Evolutionary conservation across 2,113 vertebrate genomes (phyloP).

Genomic region (Nibea coibor): DNA sequence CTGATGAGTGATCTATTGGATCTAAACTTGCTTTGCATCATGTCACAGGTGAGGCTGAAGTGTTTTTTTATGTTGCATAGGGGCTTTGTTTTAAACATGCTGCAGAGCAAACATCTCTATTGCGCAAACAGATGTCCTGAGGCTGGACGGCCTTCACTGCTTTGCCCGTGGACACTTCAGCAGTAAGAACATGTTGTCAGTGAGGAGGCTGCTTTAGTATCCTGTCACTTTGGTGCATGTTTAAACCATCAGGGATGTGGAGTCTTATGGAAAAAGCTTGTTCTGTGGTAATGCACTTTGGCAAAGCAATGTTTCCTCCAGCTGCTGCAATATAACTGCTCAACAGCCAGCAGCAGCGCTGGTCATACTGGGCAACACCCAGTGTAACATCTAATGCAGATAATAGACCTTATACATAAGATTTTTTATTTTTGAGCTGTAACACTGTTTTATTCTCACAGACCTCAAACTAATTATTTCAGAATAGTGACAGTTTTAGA

Average conservation of each 20-base stretch:
- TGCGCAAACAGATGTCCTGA: constrained; percentile 8
- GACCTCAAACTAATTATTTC: not conserved
- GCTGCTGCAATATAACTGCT: constrained; percentile 34
- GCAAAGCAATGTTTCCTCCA: constrained; percentile 25
- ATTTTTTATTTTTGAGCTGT: too few species aligned
- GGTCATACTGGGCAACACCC: constrained; percentile 4
- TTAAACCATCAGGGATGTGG: constrained; percentile 29
- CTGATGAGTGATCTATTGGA: constrained; percentile 1
- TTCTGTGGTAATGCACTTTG: constrained; percentile 13
- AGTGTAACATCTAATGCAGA: not conserved
- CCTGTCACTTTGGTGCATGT: not conserved
- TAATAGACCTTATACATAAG: not conserved
- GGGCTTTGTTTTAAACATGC: not conserved
- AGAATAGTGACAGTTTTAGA: not conserved
- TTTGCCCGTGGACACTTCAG: constrained; percentile 6
- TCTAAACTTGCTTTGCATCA: not conserved
- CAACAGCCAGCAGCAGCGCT: not conserved
- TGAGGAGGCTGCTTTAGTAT: not conserved
- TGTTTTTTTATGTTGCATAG: not conserved
- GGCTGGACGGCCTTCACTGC: not conserved
- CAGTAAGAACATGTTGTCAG: not conserved
- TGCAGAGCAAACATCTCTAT: constrained; percentile 14
- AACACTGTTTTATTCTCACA: not conserved
- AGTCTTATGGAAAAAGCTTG: constrained; percentile 1
- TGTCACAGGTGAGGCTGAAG: not conserved